Evolutionary conservation across 92 coral and sea anemone genomes (phyloP).

Genomic region (Epizoanthus fatuus): DNA sequence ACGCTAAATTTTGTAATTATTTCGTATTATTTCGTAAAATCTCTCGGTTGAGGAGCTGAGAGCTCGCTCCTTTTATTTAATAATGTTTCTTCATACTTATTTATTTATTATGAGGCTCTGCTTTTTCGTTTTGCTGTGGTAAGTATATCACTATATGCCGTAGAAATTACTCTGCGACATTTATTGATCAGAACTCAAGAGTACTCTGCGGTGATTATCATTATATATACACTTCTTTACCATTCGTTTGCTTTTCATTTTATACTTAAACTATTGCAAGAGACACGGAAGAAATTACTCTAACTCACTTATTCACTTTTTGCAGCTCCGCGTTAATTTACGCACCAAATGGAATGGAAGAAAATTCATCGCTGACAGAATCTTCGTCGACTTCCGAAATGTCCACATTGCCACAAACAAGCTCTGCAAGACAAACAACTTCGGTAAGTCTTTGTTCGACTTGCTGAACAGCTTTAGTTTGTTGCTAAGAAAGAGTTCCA

Average conservation of each 20-base stretch:
- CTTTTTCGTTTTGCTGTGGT: constrained; percentile 33
- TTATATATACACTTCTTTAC: neutral
- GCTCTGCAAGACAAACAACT: constrained; percentile 9
- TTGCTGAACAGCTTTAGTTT: neutral
- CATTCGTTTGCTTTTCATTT: neutral
- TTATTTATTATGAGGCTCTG: neutral
- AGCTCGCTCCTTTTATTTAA: neutral
- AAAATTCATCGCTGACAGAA: neutral
- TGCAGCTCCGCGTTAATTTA: neutral
- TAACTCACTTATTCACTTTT: neutral
- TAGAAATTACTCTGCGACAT: neutral
- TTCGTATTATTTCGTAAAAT: constrained; percentile 42
- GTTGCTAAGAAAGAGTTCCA: neutral
- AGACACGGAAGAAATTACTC: neutral
- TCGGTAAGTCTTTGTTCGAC: constrained; percentile 7
- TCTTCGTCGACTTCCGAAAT: neutral
- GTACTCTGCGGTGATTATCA: neutral
- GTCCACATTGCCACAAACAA: neutral
- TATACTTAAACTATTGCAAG: neutral
- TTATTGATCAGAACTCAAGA: neutral
- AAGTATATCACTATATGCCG: neutral
- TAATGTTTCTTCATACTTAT: constrained; percentile 12
- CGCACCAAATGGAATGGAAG: constrained; percentile 37
- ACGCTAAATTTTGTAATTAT: constrained; percentile 31
- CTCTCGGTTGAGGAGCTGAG: constrained; percentile 36